Percentiles rank a stretch among this genome's conserved stretches.
Conservation (phyloP, 2,113 vertebrate species). For the Lycaon pictus region DNA sequence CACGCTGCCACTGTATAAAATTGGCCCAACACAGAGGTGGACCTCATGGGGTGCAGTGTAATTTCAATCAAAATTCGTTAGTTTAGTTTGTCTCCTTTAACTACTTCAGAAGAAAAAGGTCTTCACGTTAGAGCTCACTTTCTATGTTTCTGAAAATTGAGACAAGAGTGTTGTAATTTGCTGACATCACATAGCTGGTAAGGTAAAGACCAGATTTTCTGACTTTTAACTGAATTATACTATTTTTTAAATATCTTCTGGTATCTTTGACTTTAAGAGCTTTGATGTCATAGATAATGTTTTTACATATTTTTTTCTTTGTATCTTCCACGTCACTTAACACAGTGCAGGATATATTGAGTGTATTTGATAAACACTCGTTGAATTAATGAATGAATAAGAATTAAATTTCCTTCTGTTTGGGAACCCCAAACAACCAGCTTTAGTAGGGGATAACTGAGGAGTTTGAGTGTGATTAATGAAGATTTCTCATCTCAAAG, state of each 20-base stretch:
- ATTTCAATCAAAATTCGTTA: not conserved
- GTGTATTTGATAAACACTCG: not conserved
- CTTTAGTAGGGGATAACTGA: not conserved
- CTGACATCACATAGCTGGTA: not conserved
- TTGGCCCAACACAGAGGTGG: not conserved
- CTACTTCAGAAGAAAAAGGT: not conserved
- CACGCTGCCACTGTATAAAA: accelerated
- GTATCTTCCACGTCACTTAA: not conserved
- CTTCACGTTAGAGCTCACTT: not conserved
- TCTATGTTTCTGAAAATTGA: not conserved
- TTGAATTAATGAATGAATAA: not conserved
- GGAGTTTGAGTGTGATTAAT: not conserved
- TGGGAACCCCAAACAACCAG: not conserved
- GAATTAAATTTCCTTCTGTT: not conserved
- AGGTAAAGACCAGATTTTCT: not conserved
- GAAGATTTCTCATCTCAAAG: not conserved
- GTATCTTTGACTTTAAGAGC: not conserved
- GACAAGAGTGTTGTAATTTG: not conserved
- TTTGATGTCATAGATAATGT: no score
- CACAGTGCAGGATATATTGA: not conserved
- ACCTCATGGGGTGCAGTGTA: not conserved
- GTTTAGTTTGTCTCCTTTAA: not conserved
- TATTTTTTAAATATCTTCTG: not conserved
- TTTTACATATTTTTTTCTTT: not conserved
- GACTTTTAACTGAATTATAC: not conserved